Percentiles rank a stretch among this genome's conserved stretches.
Evolutionary conservation across 2,113 vertebrate species (phyloP).

Genomic region (Xiphophorus couchianus): DNA sequence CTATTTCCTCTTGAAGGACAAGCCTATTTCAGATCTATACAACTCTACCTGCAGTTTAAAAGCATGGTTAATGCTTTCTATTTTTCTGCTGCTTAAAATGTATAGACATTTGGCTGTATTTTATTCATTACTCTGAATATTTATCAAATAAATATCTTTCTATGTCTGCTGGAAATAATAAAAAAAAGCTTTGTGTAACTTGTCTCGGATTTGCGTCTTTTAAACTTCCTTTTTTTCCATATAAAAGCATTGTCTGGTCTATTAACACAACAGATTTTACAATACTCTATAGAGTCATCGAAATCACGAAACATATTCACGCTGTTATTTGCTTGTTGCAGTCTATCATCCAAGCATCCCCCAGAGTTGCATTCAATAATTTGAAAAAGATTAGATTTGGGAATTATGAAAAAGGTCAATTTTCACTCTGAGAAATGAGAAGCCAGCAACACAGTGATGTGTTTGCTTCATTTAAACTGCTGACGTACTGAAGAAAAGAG

Average conservation of each 20-base stretch:
- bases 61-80: conserved; percentile 25
- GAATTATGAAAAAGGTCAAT: conserved; percentile 34
- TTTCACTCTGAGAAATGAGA: conserved; percentile 25
- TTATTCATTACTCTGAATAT: conserved; percentile 16
- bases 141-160: conserved; percentile 2
- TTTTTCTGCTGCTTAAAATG: conserved; percentile 20
- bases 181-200: conserved; percentile 1
- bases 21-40: conserved; percentile 35
- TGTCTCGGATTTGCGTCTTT: conserved; percentile 2
- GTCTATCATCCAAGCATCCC: conserved; percentile 32
- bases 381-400: conserved; percentile 35
- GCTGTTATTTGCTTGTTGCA: conserved; percentile 46
- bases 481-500: conserved; percentile 19
- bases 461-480: conserved; percentile 29
- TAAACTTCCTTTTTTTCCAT: conserved; percentile 22
- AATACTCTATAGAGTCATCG: conserved; percentile 43
- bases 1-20: conserved; percentile 51
- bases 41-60: conserved; percentile 45
- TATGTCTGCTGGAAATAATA: neutral
- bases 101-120: conserved; percentile 31
- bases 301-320: conserved; percentile 33
- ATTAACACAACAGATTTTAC: conserved; percentile 50
- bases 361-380: conserved; percentile 56
- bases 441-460: conserved; percentile 32
- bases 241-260: conserved; percentile 20